Evolutionary conservation across 2,113 vertebrate genomes (phyloP).

Genomic region (Eubucco bourcierii): DNA sequence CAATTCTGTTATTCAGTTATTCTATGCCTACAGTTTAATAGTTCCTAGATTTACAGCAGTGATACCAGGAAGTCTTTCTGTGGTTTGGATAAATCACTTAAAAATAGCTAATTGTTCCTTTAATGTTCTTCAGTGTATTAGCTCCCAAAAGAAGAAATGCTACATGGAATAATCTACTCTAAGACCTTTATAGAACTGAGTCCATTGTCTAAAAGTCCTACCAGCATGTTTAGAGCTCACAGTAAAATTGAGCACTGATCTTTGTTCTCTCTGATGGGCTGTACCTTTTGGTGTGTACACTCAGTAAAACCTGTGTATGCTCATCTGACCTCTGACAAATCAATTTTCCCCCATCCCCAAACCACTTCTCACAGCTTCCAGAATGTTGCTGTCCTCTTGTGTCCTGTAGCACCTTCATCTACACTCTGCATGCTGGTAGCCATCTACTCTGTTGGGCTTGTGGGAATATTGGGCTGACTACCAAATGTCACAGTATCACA

Average conservation of each 20-base stretch:
- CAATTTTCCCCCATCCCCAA: not conserved
- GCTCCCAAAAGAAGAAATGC: not conserved
- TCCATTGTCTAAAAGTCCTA: not conserved
- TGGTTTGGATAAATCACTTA: not conserved
- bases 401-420: not conserved
- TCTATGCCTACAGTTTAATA: not conserved
- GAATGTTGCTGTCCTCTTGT: not conserved
- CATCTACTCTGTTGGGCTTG: not conserved
- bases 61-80: not conserved
- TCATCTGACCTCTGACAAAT: not conserved
- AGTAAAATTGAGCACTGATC: not conserved
- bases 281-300: not conserved
- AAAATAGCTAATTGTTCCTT: not conserved
- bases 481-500: too few relatives aligned
- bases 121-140: not conserved
- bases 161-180: not conserved
- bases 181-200: not conserved
- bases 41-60: not conserved
- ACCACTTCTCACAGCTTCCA: not conserved
- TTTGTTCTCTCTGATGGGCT: not conserved
- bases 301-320: not conserved
- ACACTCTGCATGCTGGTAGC: rapidly evolving
- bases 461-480: not conserved
- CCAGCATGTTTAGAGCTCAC: not conserved
- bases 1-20: too few relatives aligned